phyloP scores from a whole-genome alignment of 2,888 invertebrate genomes.

The Herminia tarsipennalis region DNA sequence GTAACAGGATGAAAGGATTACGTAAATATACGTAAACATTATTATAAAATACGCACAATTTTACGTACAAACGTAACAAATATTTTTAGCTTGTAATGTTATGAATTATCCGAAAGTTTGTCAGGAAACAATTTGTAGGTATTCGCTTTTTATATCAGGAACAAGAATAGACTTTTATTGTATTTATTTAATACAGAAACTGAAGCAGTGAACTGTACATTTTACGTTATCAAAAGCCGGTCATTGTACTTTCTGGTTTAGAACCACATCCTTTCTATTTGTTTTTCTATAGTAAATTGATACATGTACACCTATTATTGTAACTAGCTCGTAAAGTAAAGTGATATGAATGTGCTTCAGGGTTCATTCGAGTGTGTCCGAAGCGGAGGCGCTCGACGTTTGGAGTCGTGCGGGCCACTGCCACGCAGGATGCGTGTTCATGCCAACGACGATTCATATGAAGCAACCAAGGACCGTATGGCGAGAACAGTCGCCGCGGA shows the following conservation, averaged over 20 bases:
- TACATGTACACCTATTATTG: too few relatives aligned
- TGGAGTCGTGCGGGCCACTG: slow-evolving; percentile 94
- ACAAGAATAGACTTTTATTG: too few relatives aligned
- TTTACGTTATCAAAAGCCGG: not conserved
- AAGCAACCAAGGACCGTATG: slow-evolving; percentile 96
- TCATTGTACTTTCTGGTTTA: slow-evolving; percentile 1
- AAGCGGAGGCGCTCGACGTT: slow-evolving; percentile 82
- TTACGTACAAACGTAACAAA: too few relatives aligned
- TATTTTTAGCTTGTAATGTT: too few relatives aligned
- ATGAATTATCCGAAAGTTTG: too few relatives aligned
- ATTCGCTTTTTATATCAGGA: not conserved
- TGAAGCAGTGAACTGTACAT: not conserved
- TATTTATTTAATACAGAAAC: too few relatives aligned
- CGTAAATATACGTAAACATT: not conserved
- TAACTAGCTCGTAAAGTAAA: slow-evolving; percentile 1
- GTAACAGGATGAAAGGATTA: slow-evolving; percentile 4
- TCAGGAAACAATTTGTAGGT: too few relatives aligned
- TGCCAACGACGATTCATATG: slow-evolving; percentile 98
- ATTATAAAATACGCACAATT: too few relatives aligned
- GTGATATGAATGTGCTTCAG: slow-evolving; percentile 73
- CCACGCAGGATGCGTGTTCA: slow-evolving; percentile 95
- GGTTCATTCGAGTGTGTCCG: slow-evolving; percentile 97
- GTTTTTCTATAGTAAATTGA: too few relatives aligned
- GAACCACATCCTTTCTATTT: slow-evolving; percentile 10
- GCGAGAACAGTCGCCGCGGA: slow-evolving; percentile 96